phyloP scores from a whole-genome alignment of 2,888 invertebrate genomes.

The Bembecia ichneumoniformis region DNA sequence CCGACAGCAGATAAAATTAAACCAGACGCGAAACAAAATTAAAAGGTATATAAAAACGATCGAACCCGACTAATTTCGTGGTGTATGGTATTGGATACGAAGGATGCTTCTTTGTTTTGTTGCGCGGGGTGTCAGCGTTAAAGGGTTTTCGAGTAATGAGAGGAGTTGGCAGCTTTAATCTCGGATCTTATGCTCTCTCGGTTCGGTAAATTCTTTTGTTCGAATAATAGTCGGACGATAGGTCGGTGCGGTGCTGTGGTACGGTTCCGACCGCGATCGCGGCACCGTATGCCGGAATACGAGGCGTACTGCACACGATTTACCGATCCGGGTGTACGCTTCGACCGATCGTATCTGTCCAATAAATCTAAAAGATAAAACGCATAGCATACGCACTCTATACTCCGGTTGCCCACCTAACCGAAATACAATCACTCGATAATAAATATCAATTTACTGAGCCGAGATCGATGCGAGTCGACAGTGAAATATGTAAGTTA shows the following conservation, averaged over 20 bases:
- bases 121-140: constrained; percentile 26
- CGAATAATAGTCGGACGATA: constrained; percentile 9
- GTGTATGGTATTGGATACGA: constrained; percentile 51
- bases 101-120: constrained; percentile 29
- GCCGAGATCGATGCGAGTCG: constrained; percentile 16
- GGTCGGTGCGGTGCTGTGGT: constrained; percentile 3
- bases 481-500: constrained; percentile 19
- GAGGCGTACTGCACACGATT: constrained; percentile 39
- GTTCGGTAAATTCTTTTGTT: constrained; percentile 17
- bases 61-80: constrained; percentile 67
- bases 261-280: constrained; percentile 12
- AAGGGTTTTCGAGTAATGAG: constrained; percentile 28
- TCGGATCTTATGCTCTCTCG: constrained; percentile 20
- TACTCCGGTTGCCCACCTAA: constrained; percentile 20
- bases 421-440: constrained; percentile 26
- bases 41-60: constrained; percentile 66
- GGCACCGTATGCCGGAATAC: constrained; percentile 24
- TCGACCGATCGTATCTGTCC: constrained; percentile 56
- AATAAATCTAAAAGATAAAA: constrained; percentile 65
- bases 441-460: constrained; percentile 30
- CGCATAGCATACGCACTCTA: constrained; percentile 16
- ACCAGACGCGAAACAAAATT: constrained; percentile 72
- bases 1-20: constrained; percentile 71
- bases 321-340: constrained; percentile 39
- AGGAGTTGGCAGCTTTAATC: constrained; percentile 19